Percentiles rank a stretch among this genome's conserved stretches.
phyloP scores from a whole-genome alignment of 2,113 vertebrate genomes.

The Brienomyrus longianalis region DNA sequence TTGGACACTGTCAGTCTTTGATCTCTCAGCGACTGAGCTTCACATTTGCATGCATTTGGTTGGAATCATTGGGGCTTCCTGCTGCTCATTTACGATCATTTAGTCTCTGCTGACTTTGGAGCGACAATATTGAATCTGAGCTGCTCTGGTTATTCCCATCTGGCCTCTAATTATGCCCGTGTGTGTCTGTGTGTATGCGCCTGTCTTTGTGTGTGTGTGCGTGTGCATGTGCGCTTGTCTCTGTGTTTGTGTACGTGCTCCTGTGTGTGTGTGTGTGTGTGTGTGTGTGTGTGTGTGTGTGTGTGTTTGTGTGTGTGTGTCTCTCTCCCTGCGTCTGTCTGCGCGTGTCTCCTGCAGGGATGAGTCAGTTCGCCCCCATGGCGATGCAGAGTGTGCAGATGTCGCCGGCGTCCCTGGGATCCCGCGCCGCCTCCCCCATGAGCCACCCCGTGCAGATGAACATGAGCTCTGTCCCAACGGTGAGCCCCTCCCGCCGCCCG shows the following conservation, averaged over 20 bases:
- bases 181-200: constrained; percentile 14
- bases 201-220: not conserved
- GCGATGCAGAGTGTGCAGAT: constrained; percentile 87
- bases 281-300: constrained; percentile 10
- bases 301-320: constrained; percentile 6
- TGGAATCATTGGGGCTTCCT: not conserved
- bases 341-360: constrained; percentile 54
- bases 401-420: constrained; percentile 77
- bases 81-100: not conserved
- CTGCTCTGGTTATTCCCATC: constrained; percentile 29
- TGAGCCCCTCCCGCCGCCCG: constrained; percentile 40
- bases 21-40: not conserved
- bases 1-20: not conserved
- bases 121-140: constrained; percentile 40
- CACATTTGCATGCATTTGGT: not conserved
- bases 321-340: constrained; percentile 13
- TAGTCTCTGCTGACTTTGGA: not conserved
- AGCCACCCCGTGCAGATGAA: constrained; percentile 87
- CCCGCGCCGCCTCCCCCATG: constrained; percentile 83
- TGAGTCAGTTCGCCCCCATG: constrained; percentile 89
- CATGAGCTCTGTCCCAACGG: constrained; percentile 79
- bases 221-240: not conserved
- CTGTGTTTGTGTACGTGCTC: constrained; percentile 22
- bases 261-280: not conserved
- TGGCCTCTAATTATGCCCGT: constrained; percentile 25